phyloP scores from a whole-genome alignment of 2,888 invertebrate genomes.

The Glaucopsyche alexis region DNA sequence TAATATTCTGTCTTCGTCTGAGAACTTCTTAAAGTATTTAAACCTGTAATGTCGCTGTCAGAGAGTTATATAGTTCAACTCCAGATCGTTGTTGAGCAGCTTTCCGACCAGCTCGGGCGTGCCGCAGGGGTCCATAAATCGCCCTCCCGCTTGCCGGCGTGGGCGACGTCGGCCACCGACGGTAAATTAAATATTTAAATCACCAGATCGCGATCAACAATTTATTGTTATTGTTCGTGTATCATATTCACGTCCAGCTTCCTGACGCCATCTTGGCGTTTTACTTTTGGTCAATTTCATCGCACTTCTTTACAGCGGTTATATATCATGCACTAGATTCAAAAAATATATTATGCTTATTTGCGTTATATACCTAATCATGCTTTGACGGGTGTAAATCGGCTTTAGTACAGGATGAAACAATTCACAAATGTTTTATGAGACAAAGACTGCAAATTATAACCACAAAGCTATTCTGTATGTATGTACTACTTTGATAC shows the following conservation, averaged over 20 bases:
- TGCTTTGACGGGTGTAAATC: too few relatives aligned
- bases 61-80: not conserved
- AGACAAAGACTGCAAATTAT: not conserved
- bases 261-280: not conserved
- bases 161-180: conserved; percentile 40
- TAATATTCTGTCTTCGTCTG: too few relatives aligned
- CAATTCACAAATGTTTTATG: not conserved
- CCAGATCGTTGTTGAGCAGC: conserved; percentile 4
- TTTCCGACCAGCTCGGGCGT: conserved; percentile 22
- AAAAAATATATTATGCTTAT: too few relatives aligned
- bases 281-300: not conserved
- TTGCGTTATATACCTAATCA: too few relatives aligned
- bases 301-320: not conserved
- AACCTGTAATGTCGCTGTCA: not conserved
- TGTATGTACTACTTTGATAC: not conserved
- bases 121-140: conserved; percentile 51
- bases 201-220: not conserved
- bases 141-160: conserved; percentile 48
- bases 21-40: not conserved
- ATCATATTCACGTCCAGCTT: not conserved
- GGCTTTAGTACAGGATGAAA: not conserved
- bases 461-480: not conserved
- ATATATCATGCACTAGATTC: not conserved
- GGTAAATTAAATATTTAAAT: conserved; percentile 25
- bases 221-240: conserved; percentile 16